A percentile compares a stretch with the other conserved stretches of the same genome.
phyloP scores from a whole-genome alignment of 2,888 invertebrate species.

The Plemyria rubiginata region DNA sequence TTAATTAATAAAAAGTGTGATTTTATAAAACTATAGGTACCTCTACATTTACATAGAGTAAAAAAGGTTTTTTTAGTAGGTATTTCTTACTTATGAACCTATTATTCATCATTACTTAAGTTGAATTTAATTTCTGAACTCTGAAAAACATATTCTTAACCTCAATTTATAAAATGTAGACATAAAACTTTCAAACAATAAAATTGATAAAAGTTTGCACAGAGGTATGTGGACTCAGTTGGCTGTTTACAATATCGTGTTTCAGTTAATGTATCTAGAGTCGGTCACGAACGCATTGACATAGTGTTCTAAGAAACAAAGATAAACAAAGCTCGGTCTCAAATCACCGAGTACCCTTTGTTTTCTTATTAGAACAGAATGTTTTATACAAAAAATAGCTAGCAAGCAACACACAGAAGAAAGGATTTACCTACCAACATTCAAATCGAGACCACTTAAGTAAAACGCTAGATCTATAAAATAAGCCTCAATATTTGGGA shows the following conservation, averaged over 20 bases:
- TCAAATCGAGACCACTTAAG: constrained; percentile 23
- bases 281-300: constrained; percentile 46
- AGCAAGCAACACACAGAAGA: constrained; percentile 12
- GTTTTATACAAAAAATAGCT: constrained; percentile 34
- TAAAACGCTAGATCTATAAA: constrained; percentile 20
- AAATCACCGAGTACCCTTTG: constrained; percentile 47
- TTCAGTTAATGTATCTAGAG: constrained; percentile 50
- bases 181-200: constrained; percentile 6
- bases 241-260: constrained; percentile 55
- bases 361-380: constrained; percentile 35
- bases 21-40: too few relatives aligned
- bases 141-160: too few relatives aligned
- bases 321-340: constrained; percentile 50
- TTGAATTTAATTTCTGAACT: too few relatives aligned
- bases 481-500: constrained; percentile 28
- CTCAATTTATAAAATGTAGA: too few relatives aligned
- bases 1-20: too few relatives aligned
- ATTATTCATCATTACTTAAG: too few relatives aligned
- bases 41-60: too few relatives aligned
- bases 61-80: too few relatives aligned
- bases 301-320: constrained; percentile 50
- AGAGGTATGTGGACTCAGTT: constrained; percentile 34
- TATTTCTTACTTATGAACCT: too few relatives aligned
- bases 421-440: constrained; percentile 29
- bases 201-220: constrained; percentile 17